Evolutionary conservation across 2,113 vertebrate genomes (phyloP).

Genomic region (Siniperca chuatsi): DNA sequence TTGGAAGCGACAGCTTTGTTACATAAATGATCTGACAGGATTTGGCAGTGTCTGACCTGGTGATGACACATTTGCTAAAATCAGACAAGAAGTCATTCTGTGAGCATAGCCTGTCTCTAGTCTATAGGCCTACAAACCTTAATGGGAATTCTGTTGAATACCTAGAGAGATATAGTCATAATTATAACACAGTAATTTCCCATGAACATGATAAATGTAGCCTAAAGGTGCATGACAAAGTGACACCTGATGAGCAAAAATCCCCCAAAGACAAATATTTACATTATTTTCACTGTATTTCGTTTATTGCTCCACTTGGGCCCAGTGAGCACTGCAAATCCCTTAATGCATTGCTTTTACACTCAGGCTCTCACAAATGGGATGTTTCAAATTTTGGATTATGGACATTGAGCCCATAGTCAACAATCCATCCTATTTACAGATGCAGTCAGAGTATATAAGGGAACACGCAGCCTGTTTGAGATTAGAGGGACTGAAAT

Average conservation of each 20-base stretch:
- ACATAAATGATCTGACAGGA: slow-evolving; percentile 76
- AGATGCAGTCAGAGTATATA: background rate
- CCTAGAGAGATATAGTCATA: slow-evolving; percentile 6
- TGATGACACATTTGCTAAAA: slow-evolving; percentile 75
- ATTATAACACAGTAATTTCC: slow-evolving; percentile 16
- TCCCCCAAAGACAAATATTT: slow-evolving; percentile 11
- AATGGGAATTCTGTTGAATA: slow-evolving; percentile 36
- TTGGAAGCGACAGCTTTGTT: slow-evolving; percentile 63
- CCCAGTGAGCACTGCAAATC: slow-evolving; percentile 26
- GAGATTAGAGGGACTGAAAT: slow-evolving; percentile 28
- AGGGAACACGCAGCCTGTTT: slow-evolving; percentile 13
- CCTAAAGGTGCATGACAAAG: slow-evolving; percentile 19
- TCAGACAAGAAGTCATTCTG: slow-evolving; percentile 69
- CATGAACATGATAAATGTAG: slow-evolving; percentile 2
- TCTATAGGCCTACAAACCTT: slow-evolving; percentile 50
- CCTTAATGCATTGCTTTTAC: slow-evolving; percentile 34
- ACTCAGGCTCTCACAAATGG: slow-evolving; percentile 23
- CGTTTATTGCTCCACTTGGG: background rate
- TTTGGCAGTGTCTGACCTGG: slow-evolving; percentile 73
- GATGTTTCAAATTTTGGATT: slow-evolving; percentile 42
- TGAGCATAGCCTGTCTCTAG: slow-evolving; percentile 38
- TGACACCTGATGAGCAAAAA: slow-evolving; percentile 16
- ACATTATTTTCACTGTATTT: slow-evolving; percentile 33
- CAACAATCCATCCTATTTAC: slow-evolving; percentile 18
- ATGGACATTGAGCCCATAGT: slow-evolving; percentile 24